A percentile compares a stretch with the other conserved stretches of the same genome.
Evolutionary conservation across 1,140 invertebrate species (phyloP).

Genomic region (Leptopilina boulardi): DNA sequence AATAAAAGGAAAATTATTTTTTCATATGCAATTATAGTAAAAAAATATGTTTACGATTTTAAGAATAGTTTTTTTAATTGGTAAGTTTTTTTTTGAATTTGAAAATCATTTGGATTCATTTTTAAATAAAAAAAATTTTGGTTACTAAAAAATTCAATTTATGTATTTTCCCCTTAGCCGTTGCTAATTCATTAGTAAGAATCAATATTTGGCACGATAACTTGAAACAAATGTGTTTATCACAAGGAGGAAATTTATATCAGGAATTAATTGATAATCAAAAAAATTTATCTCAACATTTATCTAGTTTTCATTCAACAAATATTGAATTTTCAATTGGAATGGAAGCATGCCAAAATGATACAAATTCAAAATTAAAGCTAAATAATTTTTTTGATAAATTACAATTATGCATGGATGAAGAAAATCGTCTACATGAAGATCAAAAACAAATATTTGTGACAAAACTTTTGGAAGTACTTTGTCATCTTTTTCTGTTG

Average conservation of each 20-base stretch:
- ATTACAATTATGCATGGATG: constrained; percentile 12
- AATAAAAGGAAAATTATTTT: background rate
- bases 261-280: background rate
- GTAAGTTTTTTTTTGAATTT: background rate
- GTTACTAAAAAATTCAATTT: background rate
- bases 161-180: background rate
- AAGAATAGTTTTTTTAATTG: background rate
- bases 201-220: constrained; percentile 19
- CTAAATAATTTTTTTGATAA: background rate
- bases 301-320: background rate
- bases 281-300: background rate
- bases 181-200: background rate
- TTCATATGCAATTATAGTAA: background rate
- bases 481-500: background rate
- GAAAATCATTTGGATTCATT: background rate
- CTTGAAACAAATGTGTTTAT: background rate
- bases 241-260: background rate
- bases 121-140: too few species aligned
- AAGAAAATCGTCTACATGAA: background rate
- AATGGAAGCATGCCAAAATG: background rate
- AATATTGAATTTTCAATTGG: background rate
- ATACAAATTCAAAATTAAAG: background rate
- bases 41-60: background rate
- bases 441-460: background rate
- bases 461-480: background rate